A percentile compares a stretch with the other conserved stretches of the same genome.
Evolutionary conservation across 35 echinoderm and acorn worm species (phyloP).

Genomic region (Heliocidaris erythrogramma): DNA sequence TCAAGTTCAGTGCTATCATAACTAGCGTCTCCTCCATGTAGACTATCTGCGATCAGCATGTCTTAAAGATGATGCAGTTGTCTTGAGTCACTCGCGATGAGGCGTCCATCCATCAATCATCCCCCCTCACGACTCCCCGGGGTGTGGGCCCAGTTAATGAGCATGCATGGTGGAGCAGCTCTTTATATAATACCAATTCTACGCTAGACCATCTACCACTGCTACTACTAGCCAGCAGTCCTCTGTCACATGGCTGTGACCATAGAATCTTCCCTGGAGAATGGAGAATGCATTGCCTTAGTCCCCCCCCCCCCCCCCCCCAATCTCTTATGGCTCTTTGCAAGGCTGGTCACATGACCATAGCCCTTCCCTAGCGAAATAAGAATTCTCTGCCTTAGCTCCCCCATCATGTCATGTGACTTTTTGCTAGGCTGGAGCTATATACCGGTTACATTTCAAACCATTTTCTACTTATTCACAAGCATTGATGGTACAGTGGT

Average conservation of each 20-base stretch:
- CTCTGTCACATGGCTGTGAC: neutral
- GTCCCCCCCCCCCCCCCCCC: neutral
- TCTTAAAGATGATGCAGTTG: conserved; percentile 40
- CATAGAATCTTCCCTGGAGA: neutral
- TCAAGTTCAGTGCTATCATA: neutral
- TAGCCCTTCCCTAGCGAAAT: no score
- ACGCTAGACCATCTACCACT: neutral
- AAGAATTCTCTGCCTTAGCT: no score
- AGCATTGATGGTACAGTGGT: no score
- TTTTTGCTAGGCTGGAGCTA: no score
- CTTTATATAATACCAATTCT: neutral
- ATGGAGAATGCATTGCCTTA: neutral
- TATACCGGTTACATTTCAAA: no score
- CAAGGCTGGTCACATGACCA: no score
- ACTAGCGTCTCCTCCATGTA: neutral
- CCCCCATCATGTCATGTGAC: no score
- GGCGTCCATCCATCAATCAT: conserved; percentile 47
- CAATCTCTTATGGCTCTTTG: neutral
- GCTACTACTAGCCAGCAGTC: neutral
- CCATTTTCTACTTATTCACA: no score
- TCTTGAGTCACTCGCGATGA: conserved; percentile 22
- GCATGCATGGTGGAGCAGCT: neutral
- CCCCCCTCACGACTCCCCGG: conserved; percentile 30
- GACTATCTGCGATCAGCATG: neutral
- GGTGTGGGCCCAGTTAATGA: conserved; percentile 44